Conservation (phyloP, 2,113 vertebrate species). For the Crypturellus undulatus region DNA sequence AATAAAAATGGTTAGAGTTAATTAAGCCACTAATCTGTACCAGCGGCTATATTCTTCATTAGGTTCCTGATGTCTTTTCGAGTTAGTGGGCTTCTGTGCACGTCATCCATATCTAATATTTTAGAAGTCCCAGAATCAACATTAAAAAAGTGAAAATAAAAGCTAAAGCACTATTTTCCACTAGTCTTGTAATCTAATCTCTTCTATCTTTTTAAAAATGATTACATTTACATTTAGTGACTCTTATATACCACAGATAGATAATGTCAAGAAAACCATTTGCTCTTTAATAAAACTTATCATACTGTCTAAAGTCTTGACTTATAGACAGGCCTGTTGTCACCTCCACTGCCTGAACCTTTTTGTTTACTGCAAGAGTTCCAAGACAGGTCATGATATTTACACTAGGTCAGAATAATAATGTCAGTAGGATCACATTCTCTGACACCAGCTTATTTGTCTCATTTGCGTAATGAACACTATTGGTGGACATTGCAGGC, state of each 20-base stretch:
- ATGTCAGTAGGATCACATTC: constrained; percentile 60
- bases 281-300: constrained; percentile 79
- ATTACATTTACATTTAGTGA: constrained; percentile 59
- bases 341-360: constrained; percentile 71
- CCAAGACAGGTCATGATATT: constrained; percentile 82
- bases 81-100: background rate
- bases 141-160: constrained; percentile 20
- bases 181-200: background rate
- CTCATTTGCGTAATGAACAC: constrained; percentile 88
- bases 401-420: constrained; percentile 87
- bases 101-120: constrained; percentile 8
- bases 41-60: background rate
- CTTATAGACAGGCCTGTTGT: constrained; percentile 80
- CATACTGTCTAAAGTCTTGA: constrained; percentile 72
- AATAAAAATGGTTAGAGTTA: constrained; percentile 42
- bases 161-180: background rate
- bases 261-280: constrained; percentile 79
- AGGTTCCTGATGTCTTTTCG: background rate
- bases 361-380: constrained; percentile 74
- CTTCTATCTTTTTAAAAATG: constrained; percentile 40
- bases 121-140: constrained; percentile 3
- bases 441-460: constrained; percentile 82
- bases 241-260: constrained; percentile 65
- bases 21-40: constrained; percentile 39
- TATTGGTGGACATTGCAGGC: constrained; percentile 78